A percentile compares a stretch with the other conserved stretches of the same genome.
These are phyloP conservation scores for Rhinolophus ferrumequinum DNA, from an alignment of 2,113 vertebrate species.

Conservation along the genomic window DNA sequence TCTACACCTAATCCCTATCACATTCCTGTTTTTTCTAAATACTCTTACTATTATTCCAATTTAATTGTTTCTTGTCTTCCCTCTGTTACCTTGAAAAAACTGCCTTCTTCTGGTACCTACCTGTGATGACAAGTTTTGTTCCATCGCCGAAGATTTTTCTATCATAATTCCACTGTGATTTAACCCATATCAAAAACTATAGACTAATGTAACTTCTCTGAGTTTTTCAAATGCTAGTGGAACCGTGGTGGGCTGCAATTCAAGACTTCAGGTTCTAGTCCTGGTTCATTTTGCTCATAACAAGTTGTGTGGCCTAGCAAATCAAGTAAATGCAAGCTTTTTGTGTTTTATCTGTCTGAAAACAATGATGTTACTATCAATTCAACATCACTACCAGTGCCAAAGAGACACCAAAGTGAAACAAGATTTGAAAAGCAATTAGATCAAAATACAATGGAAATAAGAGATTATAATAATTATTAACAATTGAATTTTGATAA, in stretches of 20 bases:
- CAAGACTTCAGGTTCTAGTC: not conserved
- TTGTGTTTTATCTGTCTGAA: not conserved
- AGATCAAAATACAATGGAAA: not conserved
- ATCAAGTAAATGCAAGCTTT: not conserved
- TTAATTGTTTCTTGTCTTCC: not conserved
- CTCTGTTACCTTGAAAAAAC: not conserved
- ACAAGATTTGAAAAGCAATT: not conserved
- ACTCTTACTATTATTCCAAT: not conserved
- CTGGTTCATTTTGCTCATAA: not conserved
- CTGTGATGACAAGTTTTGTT: constrained; percentile 32
- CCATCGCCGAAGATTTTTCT: not conserved
- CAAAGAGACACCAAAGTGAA: not conserved
- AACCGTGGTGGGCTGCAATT: not conserved
- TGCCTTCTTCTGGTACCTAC: not conserved
- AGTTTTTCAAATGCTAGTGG: not conserved
- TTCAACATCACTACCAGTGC: not conserved
- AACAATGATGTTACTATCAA: not conserved
- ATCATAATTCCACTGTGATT: not conserved
- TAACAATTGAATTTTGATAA: not conserved
- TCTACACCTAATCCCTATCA: not conserved
- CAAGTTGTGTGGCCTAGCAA: not conserved
- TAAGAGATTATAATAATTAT: not conserved
- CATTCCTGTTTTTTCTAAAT: not conserved
- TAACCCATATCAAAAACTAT: not conserved
- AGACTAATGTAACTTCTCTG: not conserved